Evolutionary conservation across 2,113 vertebrate genomes (phyloP), one percentile per base, ranked within the genome.

Genomic region (Lontra canadensis): DNA sequence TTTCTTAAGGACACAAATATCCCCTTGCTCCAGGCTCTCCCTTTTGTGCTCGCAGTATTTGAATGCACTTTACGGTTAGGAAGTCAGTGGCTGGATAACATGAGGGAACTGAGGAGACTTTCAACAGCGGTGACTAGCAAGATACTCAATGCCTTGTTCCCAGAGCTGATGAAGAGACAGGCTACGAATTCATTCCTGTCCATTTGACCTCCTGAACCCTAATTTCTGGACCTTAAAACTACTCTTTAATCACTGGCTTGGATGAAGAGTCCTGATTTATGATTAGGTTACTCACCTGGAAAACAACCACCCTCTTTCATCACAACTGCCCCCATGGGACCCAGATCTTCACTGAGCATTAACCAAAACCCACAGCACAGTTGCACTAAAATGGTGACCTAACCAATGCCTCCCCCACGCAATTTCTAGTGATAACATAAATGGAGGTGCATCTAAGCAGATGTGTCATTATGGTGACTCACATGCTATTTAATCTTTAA

Each of bases 231-330:
- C 71, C 95, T 95, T 31, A 76, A 96, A 92, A 93, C 39, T 92
- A 14, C 26, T 95, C 84, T 88, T 89, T 83, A 97, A 92, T 73
- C 80, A 88, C 69, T 67, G 44, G 73, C 25, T 92, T 87, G 34
- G 67, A 91, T 71, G 49, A 95, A 94, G 84, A 92, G 29, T 92
- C 76, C 67, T 93, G 91, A 93, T 91, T 88, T 97, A 76, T 95
- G 63, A 95, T 92, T 79, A 96, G 25, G 47, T 73, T 96, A 81
- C 80, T 98, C 79, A 88, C 83, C 67, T 97, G 90, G 87, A 97
- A 98, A 98, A 97, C 90, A 97, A 97, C 31, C 36, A 90, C 26
- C 29, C 18, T 89, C 96, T 98, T 97, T 97, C 96, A 97, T 97
- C 96, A 98, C 95, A 94, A 73, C 55, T 83, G 65, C 69, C 87